phyloP scores from a whole-genome alignment of 2,113 vertebrate genomes.

The Vulpes lagopus region DNA sequence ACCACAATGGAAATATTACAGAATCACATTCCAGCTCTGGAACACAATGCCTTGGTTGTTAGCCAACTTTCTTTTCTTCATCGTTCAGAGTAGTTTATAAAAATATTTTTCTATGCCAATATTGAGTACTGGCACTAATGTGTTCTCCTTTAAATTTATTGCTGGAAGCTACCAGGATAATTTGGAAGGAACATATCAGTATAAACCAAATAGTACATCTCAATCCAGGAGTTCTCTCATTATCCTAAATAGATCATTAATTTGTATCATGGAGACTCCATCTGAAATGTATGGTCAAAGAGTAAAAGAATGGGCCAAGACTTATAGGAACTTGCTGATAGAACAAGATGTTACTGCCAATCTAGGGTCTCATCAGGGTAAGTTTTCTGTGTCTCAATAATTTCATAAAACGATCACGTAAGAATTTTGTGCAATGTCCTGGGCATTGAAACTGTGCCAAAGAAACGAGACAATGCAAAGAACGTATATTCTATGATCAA shows the following conservation, averaged over 20 bases:
- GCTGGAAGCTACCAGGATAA: constrained; percentile 58
- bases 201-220: constrained; percentile 44
- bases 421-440: background rate
- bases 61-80: constrained; percentile 84
- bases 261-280: constrained; percentile 51
- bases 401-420: constrained; percentile 46
- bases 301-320: constrained; percentile 57
- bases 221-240: constrained; percentile 59
- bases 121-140: constrained; percentile 68
- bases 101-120: constrained; percentile 81
- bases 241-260: constrained; percentile 65
- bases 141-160: constrained; percentile 72
- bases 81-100: constrained; percentile 82
- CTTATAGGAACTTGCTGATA: constrained; percentile 15
- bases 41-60: constrained; percentile 80
- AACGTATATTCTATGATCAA: background rate
- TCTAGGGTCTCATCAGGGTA: background rate
- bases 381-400: constrained; percentile 3
- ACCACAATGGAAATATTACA: constrained; percentile 87
- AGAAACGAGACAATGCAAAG: background rate
- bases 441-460: background rate
- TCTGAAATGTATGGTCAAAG: constrained; percentile 41
- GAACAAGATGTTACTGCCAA: background rate
- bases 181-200: constrained; percentile 69
- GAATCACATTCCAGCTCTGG: constrained; percentile 86